A percentile compares a stretch with the other conserved stretches of the same genome.
These are phyloP conservation scores for Strix uralensis DNA, from an alignment of 2,113 vertebrate species.

Conservation along the genomic window DNA sequence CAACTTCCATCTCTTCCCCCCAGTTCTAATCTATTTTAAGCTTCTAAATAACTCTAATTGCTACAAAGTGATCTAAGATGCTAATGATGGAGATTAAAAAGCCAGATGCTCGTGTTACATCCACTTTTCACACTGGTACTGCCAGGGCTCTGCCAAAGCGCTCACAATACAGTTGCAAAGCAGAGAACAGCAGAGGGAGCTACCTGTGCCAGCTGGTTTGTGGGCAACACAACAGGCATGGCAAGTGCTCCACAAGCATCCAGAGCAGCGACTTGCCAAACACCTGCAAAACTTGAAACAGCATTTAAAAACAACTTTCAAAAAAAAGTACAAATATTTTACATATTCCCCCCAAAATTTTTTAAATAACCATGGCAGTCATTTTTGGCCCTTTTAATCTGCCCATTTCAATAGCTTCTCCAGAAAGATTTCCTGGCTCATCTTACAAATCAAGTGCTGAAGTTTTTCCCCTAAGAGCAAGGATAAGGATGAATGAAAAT, in stretches of 20 bases:
- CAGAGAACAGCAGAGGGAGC: neutral
- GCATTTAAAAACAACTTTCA: neutral
- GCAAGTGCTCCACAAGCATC: neutral
- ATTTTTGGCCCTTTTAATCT: neutral
- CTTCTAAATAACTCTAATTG: neutral
- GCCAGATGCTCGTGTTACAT: neutral
- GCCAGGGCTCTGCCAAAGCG: neutral
- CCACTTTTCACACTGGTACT: neutral
- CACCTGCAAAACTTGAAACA: neutral
- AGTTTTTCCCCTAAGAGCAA: neutral
- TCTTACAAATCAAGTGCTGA: neutral
- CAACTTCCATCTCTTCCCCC: neutral
- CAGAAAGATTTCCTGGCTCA: neutral
- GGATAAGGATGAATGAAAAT: neutral
- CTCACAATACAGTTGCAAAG: neutral
- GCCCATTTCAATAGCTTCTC: neutral
- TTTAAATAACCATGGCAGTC: rapidly evolving
- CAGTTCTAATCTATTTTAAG: neutral
- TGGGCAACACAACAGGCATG: neutral
- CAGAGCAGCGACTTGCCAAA: neutral
- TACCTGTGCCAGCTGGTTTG: neutral
- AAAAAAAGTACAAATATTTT: neutral
- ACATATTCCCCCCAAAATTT: rapidly evolving
- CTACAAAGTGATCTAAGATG: neutral
- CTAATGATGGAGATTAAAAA: neutral